Evolutionary conservation across 2,113 vertebrate species (phyloP).

Genomic region (Pitta sordida): DNA sequence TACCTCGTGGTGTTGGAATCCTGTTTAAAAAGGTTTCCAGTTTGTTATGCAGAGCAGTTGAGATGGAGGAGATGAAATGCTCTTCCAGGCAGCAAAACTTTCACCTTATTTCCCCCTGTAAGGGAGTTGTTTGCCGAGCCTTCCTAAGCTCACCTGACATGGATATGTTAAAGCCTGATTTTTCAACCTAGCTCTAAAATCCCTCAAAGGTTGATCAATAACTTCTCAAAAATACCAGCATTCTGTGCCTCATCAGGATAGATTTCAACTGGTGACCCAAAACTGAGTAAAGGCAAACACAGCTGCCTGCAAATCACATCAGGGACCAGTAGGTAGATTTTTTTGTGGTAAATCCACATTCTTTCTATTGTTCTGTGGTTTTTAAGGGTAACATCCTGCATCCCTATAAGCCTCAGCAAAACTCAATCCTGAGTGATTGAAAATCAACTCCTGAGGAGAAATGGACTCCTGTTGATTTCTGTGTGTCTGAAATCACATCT

Average conservation of each 20-base stretch:
- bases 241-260: background rate
- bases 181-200: background rate
- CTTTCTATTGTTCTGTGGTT: background rate
- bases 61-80: background rate
- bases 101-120: background rate
- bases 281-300: background rate
- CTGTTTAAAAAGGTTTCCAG: background rate
- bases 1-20: background rate
- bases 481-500: background rate
- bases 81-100: background rate
- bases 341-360: background rate
- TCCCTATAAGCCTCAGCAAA: background rate
- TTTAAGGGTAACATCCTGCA: background rate
- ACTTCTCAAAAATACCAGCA: background rate
- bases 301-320: background rate
- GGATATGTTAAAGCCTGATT: background rate
- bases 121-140: background rate
- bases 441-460: too few species aligned
- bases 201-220: background rate
- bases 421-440: too few species aligned
- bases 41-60: background rate
- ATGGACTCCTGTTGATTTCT: background rate
- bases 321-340: background rate
- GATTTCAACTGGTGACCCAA: background rate
- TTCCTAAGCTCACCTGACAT: background rate